These are phyloP conservation scores for Ploceus nigricollis DNA, from an alignment of 2,113 vertebrate genomes.

Conservation along the genomic window DNA sequence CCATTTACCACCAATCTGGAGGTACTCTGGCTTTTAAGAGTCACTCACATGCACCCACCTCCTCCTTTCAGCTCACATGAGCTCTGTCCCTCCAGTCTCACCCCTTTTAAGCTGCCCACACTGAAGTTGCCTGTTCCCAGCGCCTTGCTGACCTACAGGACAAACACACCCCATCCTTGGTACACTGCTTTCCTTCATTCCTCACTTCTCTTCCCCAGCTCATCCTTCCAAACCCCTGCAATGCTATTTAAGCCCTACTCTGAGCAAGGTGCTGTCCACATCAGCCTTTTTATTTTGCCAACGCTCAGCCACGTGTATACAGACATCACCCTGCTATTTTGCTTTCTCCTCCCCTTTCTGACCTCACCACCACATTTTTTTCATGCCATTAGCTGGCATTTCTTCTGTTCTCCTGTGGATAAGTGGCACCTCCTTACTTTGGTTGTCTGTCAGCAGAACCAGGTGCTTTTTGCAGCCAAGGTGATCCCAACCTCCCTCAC, in stretches of 20 bases:
- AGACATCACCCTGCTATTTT: background rate
- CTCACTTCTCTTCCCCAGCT: background rate
- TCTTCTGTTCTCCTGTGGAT: background rate
- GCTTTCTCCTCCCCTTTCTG: background rate
- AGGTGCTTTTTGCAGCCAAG: background rate
- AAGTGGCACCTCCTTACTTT: background rate
- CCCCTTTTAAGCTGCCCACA: background rate
- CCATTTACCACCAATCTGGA: background rate
- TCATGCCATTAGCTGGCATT: background rate
- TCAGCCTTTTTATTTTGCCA: background rate
- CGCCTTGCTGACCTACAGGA: background rate
- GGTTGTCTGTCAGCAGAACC: background rate
- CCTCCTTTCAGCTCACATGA: background rate
- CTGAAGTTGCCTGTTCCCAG: background rate
- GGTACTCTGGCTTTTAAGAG: background rate
- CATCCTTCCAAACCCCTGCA: background rate
- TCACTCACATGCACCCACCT: background rate
- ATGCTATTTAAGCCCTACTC: background rate
- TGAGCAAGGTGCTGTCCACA: background rate
- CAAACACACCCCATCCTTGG: fast-evolving
- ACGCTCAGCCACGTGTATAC: fast-evolving
- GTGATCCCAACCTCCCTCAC: background rate
- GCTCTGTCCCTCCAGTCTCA: background rate
- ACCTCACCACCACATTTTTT: background rate
- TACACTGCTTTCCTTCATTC: background rate